phyloP scores from a whole-genome alignment of 2,113 vertebrate species.

The Salvator merianae region DNA sequence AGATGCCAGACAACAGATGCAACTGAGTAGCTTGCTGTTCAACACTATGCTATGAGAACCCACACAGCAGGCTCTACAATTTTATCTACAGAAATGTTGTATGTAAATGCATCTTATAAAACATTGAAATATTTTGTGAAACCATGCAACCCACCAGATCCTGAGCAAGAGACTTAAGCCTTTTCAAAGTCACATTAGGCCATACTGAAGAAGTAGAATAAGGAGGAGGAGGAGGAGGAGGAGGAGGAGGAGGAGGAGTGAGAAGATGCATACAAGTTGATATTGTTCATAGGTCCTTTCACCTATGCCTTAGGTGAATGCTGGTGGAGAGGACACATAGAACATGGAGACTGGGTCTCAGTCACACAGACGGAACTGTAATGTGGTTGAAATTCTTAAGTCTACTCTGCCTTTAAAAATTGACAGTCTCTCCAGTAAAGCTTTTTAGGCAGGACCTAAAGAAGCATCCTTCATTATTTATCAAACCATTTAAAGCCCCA shows the following conservation, averaged over 20 bases:
- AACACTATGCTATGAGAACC: neutral
- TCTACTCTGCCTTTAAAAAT: neutral
- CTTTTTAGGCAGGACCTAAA: neutral
- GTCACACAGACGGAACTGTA: neutral
- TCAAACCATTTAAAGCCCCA: no score
- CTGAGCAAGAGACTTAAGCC: neutral
- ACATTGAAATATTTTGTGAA: no score
- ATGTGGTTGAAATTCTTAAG: neutral
- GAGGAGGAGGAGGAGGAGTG: neutral
- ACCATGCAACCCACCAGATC: neutral
- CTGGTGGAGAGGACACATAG: neutral
- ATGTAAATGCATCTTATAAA: neutral
- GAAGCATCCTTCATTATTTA: no score
- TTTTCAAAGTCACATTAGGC: neutral
- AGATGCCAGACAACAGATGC: constrained; percentile 10
- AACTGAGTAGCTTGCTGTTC: neutral
- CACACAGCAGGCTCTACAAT: neutral
- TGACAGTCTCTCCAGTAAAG: neutral
- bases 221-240: no score
- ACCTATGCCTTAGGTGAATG: neutral
- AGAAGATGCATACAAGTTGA: no score
- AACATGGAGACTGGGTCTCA: neutral
- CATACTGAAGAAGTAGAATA: neutral
- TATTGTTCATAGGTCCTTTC: neutral
- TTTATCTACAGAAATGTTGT: neutral